Percentiles rank a stretch among this genome's conserved stretches.
Conservation (phyloP, 2,888 invertebrate species). For the Euzophera pinguis region DNA sequence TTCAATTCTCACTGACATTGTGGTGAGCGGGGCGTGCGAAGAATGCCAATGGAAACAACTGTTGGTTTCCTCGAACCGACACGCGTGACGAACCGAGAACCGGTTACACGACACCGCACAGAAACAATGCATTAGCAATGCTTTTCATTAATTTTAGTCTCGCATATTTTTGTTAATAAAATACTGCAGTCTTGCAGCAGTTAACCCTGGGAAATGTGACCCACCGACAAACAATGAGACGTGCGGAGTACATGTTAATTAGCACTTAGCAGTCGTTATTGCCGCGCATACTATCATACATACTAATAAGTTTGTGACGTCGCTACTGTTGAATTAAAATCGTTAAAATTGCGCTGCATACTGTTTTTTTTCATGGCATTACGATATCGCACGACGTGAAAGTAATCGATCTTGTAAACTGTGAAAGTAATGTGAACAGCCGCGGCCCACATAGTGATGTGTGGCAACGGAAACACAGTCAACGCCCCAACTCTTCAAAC, state of each 20-base stretch:
- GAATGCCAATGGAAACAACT: slow-evolving; percentile 71
- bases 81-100: slow-evolving; percentile 64
- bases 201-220: slow-evolving; percentile 33
- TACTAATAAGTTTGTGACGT: slow-evolving; percentile 32
- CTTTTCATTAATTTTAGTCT: slow-evolving; percentile 59
- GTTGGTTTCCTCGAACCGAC: slow-evolving; percentile 69
- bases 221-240: slow-evolving; percentile 26
- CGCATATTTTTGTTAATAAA: slow-evolving; percentile 45
- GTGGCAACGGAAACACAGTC: slow-evolving; percentile 29
- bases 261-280: slow-evolving; percentile 25
- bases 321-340: slow-evolving; percentile 23
- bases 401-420: slow-evolving; percentile 42
- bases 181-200: slow-evolving; percentile 27
- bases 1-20: slow-evolving; percentile 44
- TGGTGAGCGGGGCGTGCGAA: slow-evolving; percentile 53
- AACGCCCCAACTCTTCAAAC: slow-evolving; percentile 28
- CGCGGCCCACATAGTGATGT: slow-evolving; percentile 38
- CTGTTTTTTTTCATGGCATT: slow-evolving; percentile 25
- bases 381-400: slow-evolving; percentile 27
- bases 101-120: slow-evolving; percentile 66
- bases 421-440: slow-evolving; percentile 40
- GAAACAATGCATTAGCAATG: slow-evolving; percentile 64
- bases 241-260: slow-evolving; percentile 36
- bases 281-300: slow-evolving; percentile 13
- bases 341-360: slow-evolving; percentile 35